Evolutionary conservation across 2,113 vertebrate genomes (phyloP).

Genomic region (Nothobranchius kuhntae): DNA sequence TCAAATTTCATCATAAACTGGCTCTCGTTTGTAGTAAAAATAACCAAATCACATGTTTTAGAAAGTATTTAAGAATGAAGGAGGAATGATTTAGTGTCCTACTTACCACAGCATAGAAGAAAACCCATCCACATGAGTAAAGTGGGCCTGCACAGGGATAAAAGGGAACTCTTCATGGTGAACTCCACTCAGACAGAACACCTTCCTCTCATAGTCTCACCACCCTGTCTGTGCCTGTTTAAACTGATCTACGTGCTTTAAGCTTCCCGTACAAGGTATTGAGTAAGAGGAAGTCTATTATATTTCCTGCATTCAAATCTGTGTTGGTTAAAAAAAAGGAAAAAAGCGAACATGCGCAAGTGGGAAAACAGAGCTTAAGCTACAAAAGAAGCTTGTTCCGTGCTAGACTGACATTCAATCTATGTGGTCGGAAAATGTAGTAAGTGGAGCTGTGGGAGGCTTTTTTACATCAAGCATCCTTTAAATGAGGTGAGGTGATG

Average conservation of each 20-base stretch:
- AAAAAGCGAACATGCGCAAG: background rate
- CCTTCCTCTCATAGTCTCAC: background rate
- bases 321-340: background rate
- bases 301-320: conserved; percentile 20
- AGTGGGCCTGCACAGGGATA: background rate
- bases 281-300: conserved; percentile 49
- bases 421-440: background rate
- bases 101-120: conserved; percentile 56
- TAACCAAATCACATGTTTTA: no score
- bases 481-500: background rate
- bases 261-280: conserved; percentile 16
- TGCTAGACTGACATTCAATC: background rate
- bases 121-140: conserved; percentile 40
- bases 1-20: no score
- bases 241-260: background rate
- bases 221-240: no score
- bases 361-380: background rate
- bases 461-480: background rate
- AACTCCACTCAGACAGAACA: background rate
- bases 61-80: no score
- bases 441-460: background rate
- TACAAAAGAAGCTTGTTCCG: background rate
- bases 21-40: no score
- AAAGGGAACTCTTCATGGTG: conserved; percentile 44
- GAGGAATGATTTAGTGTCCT: background rate